Evolutionary conservation across 2,113 vertebrate species (phyloP).

Genomic region (Ophthalmolycus amberensis): DNA sequence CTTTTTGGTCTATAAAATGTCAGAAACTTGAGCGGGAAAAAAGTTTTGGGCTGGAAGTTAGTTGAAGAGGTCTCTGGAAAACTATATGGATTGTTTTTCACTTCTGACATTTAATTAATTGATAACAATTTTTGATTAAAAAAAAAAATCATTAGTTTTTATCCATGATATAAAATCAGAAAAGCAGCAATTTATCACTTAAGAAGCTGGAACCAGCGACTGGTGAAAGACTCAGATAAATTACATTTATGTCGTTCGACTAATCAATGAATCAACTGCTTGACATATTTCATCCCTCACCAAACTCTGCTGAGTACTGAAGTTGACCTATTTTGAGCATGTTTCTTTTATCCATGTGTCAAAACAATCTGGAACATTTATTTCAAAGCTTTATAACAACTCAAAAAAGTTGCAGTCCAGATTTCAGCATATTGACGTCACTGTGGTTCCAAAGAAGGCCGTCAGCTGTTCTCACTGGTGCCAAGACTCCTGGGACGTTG

Average conservation of each 20-base stretch:
- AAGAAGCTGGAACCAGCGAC: not conserved
- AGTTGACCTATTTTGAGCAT: not conserved
- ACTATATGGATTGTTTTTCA: not conserved
- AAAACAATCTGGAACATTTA: not conserved
- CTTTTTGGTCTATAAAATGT: not conserved
- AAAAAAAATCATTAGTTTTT: not conserved
- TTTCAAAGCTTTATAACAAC: too few species aligned
- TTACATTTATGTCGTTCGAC: not conserved
- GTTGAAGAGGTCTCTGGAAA: not conserved
- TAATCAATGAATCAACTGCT: not conserved
- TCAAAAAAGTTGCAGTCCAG: slow-evolving; percentile 83
- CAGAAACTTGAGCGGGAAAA: not conserved
- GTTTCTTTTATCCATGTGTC: not conserved
- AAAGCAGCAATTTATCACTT: not conserved
- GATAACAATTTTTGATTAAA: not conserved
- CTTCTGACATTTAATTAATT: not conserved
- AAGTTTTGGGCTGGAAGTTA: not conserved
- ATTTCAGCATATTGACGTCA: slow-evolving; percentile 80
- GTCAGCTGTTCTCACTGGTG: slow-evolving; percentile 48
- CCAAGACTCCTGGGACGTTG: slow-evolving; percentile 11
- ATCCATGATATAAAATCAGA: not conserved
- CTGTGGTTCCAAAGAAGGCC: slow-evolving; percentile 79
- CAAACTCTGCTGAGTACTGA: not conserved
- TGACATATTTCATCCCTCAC: not conserved
- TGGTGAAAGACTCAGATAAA: not conserved